Evolutionary conservation across 1,140 invertebrate species (phyloP).

Genomic region (Drosophila aff.): DNA sequence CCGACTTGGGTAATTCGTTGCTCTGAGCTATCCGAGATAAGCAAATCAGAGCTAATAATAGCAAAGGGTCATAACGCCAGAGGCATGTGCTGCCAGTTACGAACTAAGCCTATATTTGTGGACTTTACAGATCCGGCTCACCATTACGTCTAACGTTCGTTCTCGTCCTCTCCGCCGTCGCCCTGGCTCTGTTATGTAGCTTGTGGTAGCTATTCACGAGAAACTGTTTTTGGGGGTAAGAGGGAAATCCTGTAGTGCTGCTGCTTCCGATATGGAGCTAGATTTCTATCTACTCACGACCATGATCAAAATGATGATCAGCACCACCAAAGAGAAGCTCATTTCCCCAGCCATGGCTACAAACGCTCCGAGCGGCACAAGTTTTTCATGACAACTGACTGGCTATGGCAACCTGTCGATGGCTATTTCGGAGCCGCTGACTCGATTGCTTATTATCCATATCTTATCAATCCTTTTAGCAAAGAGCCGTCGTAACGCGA

Average conservation of each 20-base stretch:
- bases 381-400: conserved; percentile 31
- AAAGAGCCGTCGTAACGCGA: conserved; percentile 9
- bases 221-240: conserved; percentile 16
- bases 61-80: not conserved
- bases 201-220: conserved; percentile 28
- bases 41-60: conserved; percentile 54
- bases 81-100: conserved; percentile 28
- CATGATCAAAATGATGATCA: conserved; percentile 31
- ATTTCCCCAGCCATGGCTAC: conserved; percentile 17
- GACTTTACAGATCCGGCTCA: conserved; percentile 16
- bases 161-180: conserved; percentile 5
- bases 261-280: not conserved
- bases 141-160: conserved; percentile 12
- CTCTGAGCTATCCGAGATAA: conserved; percentile 31
- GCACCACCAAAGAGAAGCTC: conserved; percentile 11
- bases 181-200: not conserved
- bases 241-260: not conserved
- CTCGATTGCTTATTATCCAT: conserved; percentile 35
- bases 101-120: conserved; percentile 19
- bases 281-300: conserved; percentile 19
- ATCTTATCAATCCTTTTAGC: conserved; percentile 31
- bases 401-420: conserved; percentile 2
- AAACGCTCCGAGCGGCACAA: conserved; percentile 3
- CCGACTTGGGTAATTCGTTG: conserved; percentile 22
- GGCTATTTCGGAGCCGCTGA: conserved; percentile 21